phyloP scores from a whole-genome alignment of 2,888 invertebrate species.

The Calephelis perditalis region DNA sequence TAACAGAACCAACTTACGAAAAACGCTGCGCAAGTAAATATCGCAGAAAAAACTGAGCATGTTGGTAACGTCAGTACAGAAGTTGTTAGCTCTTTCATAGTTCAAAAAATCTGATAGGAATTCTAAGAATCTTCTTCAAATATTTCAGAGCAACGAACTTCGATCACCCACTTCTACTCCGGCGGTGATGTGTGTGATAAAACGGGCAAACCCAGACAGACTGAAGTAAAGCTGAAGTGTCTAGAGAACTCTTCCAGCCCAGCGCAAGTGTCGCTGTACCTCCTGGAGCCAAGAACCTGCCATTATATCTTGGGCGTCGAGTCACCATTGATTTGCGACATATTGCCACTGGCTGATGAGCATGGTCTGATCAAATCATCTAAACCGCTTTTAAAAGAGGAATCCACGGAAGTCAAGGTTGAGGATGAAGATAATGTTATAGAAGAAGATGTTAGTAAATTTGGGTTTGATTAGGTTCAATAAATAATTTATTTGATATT shows the following conservation, averaged over 20 bases:
- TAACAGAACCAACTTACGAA: too few species aligned
- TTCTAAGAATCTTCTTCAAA: too few species aligned
- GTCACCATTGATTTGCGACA: constrained; percentile 92
- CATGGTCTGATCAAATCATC: constrained; percentile 80
- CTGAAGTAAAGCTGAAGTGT: constrained; percentile 92
- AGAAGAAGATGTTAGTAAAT: constrained; percentile 38
- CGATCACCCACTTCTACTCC: constrained; percentile 92
- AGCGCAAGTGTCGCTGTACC: constrained; percentile 90
- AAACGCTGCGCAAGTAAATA: too few species aligned
- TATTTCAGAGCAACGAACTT: constrained; percentile 77
- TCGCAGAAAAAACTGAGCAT: too few species aligned
- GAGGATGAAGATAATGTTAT: constrained; percentile 35
- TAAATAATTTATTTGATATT: constrained; percentile 18
- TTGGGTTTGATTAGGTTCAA: constrained; percentile 48
- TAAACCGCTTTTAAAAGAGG: constrained; percentile 34
- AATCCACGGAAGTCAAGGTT: constrained; percentile 34
- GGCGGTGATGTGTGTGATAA: constrained; percentile 92
- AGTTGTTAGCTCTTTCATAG: too few species aligned
- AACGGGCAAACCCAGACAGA: constrained; percentile 86
- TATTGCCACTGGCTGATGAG: constrained; percentile 88
- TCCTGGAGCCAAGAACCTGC: constrained; percentile 94
- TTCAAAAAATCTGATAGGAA: too few species aligned
- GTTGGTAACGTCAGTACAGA: too few species aligned
- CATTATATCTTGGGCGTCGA: constrained; percentile 97
- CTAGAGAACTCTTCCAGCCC: constrained; percentile 83